Base-by-base conservation (phyloP, 2,113 vertebrate genomes). In the Phyllopteryx taeniolatus region DNA sequence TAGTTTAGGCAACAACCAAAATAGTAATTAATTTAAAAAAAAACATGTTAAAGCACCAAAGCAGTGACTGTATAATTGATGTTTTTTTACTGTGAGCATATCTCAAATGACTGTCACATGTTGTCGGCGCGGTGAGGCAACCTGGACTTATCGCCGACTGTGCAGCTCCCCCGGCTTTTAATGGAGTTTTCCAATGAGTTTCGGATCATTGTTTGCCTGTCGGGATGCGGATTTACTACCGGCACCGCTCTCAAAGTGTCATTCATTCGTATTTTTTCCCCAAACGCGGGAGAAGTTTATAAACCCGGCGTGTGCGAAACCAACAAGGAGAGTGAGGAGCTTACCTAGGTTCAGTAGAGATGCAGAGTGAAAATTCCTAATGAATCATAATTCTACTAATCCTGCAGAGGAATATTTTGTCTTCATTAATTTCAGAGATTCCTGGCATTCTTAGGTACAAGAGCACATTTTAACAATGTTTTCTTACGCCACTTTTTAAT, bases 141-240 rank as follows among this genome's bases (percentile, higher is more conserved):
- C 61, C 31, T 63, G 61, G 61, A 63, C 61, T 63, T 63, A 63
- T 63, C 61, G 42, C 11, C 6, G 42, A 44, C 8, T 65, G 20
- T 44, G 62, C 62, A 65, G 62, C 62, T 65, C 62, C 42, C 22
- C 62, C n/a, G 22, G 56, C 20, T 64, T 65, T 65, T 65, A 65
- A 65, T 65, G 39, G 20, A 44, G 42, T 65, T 65, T 65, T 19
- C 22, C 62, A 44, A 65, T 65, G 62, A 65, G 62, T 44, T 65
- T 65, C 62, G 6, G 43, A 39, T 65, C 62, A 65, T 65, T 65
- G 62, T 65, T 44, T 22, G 62, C 39, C 20, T 22, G 42, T 65
- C 62, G 42, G 42, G 62, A n/a, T 42, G 20, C 11, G 35, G 62
- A 44, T 65, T 65, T 65, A 65, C 62, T 22, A 8, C 8, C 62